A percentile compares a stretch with the other conserved stretches of the same genome.
These are phyloP conservation scores for Novumbra hubbsi DNA, from an alignment of 2,797 vertebrate species.

Conservation along the genomic window DNA sequence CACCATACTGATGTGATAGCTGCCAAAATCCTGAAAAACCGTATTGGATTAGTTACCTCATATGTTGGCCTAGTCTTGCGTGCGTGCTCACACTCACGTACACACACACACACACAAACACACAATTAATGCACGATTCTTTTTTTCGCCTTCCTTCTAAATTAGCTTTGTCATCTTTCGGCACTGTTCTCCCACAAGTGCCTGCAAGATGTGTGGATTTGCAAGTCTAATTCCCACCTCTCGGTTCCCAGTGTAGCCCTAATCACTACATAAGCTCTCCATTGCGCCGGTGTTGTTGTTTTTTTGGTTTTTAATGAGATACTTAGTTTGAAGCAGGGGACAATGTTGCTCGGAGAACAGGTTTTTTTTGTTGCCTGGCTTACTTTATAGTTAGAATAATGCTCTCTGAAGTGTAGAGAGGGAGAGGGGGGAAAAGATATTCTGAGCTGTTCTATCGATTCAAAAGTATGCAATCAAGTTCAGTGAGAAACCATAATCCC, in stretches of 20 bases:
- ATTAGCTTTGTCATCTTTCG: constrained; percentile 4
- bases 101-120: background rate
- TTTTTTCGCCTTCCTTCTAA: background rate
- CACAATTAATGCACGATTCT: background rate
- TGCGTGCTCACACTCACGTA: background rate
- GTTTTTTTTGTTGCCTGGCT: background rate
- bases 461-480: background rate
- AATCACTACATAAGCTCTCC: constrained; percentile 23
- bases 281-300: constrained; percentile 12
- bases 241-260: background rate
- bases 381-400: constrained; percentile 1
- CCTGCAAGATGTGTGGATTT: constrained; percentile 11
- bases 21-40: background rate
- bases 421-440: background rate
- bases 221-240: constrained; percentile 22
- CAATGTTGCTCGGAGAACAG: constrained; percentile 5
- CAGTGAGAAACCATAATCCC: background rate
- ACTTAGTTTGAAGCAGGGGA: constrained; percentile 14
- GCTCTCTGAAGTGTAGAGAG: background rate
- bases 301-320: constrained; percentile 22
- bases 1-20: background rate
- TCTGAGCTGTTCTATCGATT: background rate
- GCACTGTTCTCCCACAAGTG: constrained; percentile 6
- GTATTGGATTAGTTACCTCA: background rate
- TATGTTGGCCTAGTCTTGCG: background rate